Base-by-base conservation (phyloP, 2,888 invertebrate species). In the Andrena trimmerana region DNA sequence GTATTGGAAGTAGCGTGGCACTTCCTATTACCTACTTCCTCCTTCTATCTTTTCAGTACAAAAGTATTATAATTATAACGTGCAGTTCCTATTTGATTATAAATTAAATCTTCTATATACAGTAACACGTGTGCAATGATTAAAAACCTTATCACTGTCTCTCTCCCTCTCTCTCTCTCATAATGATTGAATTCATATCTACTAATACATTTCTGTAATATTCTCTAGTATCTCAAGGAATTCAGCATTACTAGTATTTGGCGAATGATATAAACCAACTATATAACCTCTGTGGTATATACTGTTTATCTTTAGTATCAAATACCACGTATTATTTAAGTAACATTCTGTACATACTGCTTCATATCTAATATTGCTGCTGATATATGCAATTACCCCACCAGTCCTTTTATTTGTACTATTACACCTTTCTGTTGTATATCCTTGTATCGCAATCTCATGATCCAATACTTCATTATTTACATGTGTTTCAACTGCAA, bases 381-480 rank as follows among this genome's bases (percentile, higher is more conserved):
- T 52, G 16, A 52, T 52, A 52, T 52, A 52, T n/a, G 52, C 52
- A 52, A 52, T 52, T n/a, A 52, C n/a, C 6, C 52, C 52, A 1
- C 52, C 52, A n/a, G 52, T 52, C n/a, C 52, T 52, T n/a, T 52
- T 52, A 52, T 52, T 52, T 52, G n/a, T n/a, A 52, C 52, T 52
- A n/a, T 52, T 52, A n/a, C 52, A 52, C 0, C 52, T 52, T 52
- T 52, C 52, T 52, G n/a, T 52, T n/a, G 0, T 52, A 52, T 5
- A 52, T n/a, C 52, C 52, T n/a, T 52, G n/a, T 52, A 52, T 52
- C 0, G 16, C n/a, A 52, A 52, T 52, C 7, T 52, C n/a, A n/a
- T n/a, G 16, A 52, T 52, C 52, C n/a, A n/a, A 52, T n/a, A 52
- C 2, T 52, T 52, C 52, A 52, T 52, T n/a, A 1, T 52, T 52